Base-by-base conservation (phyloP, 1,140 invertebrate genomes). In the Ctenoplectra terminalis region DNA sequence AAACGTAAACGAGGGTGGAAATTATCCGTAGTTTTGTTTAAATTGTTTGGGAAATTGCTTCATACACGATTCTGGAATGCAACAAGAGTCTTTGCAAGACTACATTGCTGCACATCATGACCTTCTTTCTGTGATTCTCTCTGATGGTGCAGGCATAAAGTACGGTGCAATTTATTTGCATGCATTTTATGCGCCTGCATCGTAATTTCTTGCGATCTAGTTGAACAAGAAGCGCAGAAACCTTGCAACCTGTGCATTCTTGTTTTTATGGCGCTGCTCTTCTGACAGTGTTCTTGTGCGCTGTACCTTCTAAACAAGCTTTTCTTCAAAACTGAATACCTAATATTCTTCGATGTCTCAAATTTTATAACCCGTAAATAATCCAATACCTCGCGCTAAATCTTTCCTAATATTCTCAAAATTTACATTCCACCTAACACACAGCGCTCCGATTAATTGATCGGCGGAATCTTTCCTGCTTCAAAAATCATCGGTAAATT, bases 71-170 rank as follows among this genome's bases (percentile, higher is more conserved):
- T 15, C 43, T 17, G 58, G 71, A 61, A 77, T 69, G 52, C 64
- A 26, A 17, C 23, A 31, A 20, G 34, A 43, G 37, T 60, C 58
- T 61, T 20, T n/a, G 26, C n/a, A 9, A 43, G 11, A 66, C 31
- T n/a, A n/a, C 26, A 34, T 11, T 31, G 50, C 17, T 29, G 29
- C 63, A 15, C 64, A 9, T 77, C 75, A 46, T 50, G 76, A 71
- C 66, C 76, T 78, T 78, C 66, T 78, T 78, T 58, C 50, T 70
- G 48, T 60, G 75, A 77, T 77, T 78, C 76, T 60, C 76, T 71
- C 43, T 23, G 66, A 2, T 7, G 29, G 23, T 58, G 46, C 29
- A 67, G 40, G 26, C 52, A 46, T 69, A 77, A 60, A 70, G 43
- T 61, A 60, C 56, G 9, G 11, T 37, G 66, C 54, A 15, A 78